These are phyloP conservation scores for Piscicola geometra DNA, from an alignment of 2,888 invertebrate species.

Conservation along the genomic window DNA sequence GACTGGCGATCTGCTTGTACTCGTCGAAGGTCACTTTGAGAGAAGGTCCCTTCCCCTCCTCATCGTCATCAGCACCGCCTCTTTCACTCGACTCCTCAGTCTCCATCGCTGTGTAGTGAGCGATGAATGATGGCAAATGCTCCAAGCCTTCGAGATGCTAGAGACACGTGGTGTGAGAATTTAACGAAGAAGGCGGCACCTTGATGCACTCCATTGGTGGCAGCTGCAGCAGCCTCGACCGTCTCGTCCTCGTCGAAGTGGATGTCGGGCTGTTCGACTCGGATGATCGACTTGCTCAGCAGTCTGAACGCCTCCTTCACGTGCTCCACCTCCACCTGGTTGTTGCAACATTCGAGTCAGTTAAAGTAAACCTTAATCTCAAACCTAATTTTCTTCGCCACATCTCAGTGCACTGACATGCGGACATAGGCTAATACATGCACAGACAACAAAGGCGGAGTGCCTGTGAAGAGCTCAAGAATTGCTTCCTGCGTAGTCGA, in stretches of 20 bases:
- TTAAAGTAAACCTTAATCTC: background rate
- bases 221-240: constrained; percentile 5
- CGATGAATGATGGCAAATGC: too few species aligned
- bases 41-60: constrained; percentile 32
- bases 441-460: background rate
- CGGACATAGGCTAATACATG: background rate
- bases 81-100: background rate
- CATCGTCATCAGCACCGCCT: background rate
- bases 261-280: constrained; percentile 95
- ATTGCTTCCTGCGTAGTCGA: too few species aligned
- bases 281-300: constrained; percentile 89
- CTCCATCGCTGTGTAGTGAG: constrained; percentile 9
- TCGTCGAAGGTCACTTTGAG: constrained; percentile 78
- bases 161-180: too few species aligned
- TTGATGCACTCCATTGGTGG: background rate
- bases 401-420: background rate
- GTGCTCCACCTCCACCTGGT: constrained; percentile 70
- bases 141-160: too few species aligned
- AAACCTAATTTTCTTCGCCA: background rate
- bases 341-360: background rate
- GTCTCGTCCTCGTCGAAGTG: constrained; percentile 73
- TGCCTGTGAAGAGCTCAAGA: too few species aligned
- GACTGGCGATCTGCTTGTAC: constrained; percentile 84
- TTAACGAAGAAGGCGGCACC: too few species aligned
- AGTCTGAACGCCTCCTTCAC: constrained; percentile 85